Evolutionary conservation across 1,140 invertebrate genomes (phyloP).

Genomic region (Asobara japonica): DNA sequence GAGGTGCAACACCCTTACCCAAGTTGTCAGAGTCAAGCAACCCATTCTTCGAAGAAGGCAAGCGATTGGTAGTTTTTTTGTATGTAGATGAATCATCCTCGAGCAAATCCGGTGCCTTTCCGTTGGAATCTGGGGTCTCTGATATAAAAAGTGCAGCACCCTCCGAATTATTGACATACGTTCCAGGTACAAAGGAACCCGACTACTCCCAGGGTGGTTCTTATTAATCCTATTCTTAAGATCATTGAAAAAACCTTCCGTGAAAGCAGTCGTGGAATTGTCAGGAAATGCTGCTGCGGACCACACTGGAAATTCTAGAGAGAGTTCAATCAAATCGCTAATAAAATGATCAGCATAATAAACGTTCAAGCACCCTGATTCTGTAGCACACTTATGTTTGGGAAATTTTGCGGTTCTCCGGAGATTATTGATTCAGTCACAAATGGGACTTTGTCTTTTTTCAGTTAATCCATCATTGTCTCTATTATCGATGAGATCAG

Average conservation of each 20-base stretch:
- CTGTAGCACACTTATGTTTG: not conserved
- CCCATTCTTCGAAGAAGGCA: not conserved
- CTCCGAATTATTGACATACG: not conserved
- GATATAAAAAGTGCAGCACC: not conserved
- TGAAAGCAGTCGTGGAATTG: constrained; percentile 8
- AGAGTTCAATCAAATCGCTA: not conserved
- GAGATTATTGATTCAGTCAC: not conserved
- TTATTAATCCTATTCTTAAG: constrained; percentile 16
- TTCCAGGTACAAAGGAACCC: constrained; percentile 19
- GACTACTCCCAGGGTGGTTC: not conserved
- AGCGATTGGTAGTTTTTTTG: not conserved
- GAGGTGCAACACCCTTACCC: too few relatives aligned
- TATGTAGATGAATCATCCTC: not conserved
- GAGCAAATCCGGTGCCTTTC: not conserved
- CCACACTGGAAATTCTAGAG: constrained; percentile 30
- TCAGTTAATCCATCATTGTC: not conserved
- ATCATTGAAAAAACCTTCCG: constrained; percentile 27
- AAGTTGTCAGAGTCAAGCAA: not conserved
- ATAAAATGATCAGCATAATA: not conserved
- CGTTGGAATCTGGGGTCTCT: not conserved
- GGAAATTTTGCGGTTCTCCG: not conserved
- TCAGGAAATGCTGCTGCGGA: constrained; percentile 18
- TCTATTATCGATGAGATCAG: not conserved
- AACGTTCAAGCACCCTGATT: not conserved
- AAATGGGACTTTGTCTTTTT: not conserved